Evolutionary conservation across 2,888 invertebrate genomes (phyloP).

Genomic region (Andrena camellia): DNA sequence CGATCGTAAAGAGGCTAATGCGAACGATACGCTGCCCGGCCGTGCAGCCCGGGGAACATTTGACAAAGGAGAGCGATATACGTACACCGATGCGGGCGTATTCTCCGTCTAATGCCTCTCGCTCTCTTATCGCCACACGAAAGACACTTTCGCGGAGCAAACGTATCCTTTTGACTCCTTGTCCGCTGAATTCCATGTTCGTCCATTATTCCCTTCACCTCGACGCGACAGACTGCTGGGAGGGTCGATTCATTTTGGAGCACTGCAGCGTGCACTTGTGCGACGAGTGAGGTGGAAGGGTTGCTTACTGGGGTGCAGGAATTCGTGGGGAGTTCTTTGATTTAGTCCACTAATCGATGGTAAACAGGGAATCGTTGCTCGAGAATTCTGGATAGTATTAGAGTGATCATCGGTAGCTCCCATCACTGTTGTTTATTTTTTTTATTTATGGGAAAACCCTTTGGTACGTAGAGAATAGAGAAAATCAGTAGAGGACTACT

Average conservation of each 20-base stretch:
- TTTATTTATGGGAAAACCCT: too few species aligned
- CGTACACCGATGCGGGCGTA: slow-evolving; percentile 59
- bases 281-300: neutral
- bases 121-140: slow-evolving; percentile 35
- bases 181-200: slow-evolving; percentile 12
- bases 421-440: too few species aligned
- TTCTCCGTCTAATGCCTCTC: slow-evolving; percentile 57
- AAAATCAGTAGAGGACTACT: too few species aligned
- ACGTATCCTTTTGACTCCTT: slow-evolving; percentile 17
- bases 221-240: neutral
- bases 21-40: slow-evolving; percentile 62
- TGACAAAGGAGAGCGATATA: slow-evolving; percentile 63
- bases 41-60: slow-evolving; percentile 58
- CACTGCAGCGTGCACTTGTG: neutral
- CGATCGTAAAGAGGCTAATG: slow-evolving; percentile 68
- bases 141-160: slow-evolving; percentile 28
- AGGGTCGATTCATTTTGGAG: neutral
- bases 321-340: neutral
- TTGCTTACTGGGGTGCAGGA: neutral
- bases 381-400: too few species aligned
- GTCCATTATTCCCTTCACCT: neutral
- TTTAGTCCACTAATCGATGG: too few species aligned
- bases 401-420: too few species aligned
- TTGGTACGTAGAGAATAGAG: too few species aligned
- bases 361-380: too few species aligned